These are phyloP conservation scores for Arctocebus calabarensis DNA, from an alignment of 2,797 vertebrate genomes.

Conservation along the genomic window DNA sequence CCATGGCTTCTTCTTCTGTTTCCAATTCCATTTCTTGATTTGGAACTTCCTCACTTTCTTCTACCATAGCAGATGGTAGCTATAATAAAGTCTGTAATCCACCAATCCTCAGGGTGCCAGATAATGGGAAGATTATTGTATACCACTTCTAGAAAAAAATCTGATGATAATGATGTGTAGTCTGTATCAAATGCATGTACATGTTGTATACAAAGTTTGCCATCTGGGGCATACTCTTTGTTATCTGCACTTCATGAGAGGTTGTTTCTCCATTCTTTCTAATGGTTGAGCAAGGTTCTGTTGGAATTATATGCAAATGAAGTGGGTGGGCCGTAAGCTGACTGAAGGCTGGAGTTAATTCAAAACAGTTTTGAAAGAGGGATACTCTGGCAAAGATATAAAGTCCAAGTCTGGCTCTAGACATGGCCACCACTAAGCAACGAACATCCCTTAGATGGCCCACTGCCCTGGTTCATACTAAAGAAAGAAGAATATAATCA, in stretches of 20 bases:
- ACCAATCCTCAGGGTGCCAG: too few species aligned
- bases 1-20: constrained; percentile 74
- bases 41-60: constrained; percentile 83
- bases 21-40: constrained; percentile 82
- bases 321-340: constrained; percentile 96
- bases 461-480: constrained; percentile 98
- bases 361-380: constrained; percentile 98
- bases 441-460: constrained; percentile 97
- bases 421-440: constrained; percentile 98
- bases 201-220: constrained; percentile 97
- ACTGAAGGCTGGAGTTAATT: constrained; percentile 97
- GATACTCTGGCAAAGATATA: constrained; percentile 98
- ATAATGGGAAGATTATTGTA: too few species aligned
- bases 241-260: constrained; percentile 90
- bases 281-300: constrained; percentile 92
- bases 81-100: constrained; percentile 85
- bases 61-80: constrained; percentile 87
- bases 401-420: constrained; percentile 97
- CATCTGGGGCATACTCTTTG: constrained; percentile 99
- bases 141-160: not conserved
- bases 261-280: constrained; percentile 94
- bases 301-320: constrained; percentile 95
- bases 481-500: constrained; percentile 98
- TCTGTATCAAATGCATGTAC: constrained; percentile 98
- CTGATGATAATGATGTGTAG: constrained; percentile 92